Evolutionary conservation across 2,113 vertebrate species (phyloP), one percentile per base, ranked within the genome.

Genomic region (Haemorhous mexicanus): DNA sequence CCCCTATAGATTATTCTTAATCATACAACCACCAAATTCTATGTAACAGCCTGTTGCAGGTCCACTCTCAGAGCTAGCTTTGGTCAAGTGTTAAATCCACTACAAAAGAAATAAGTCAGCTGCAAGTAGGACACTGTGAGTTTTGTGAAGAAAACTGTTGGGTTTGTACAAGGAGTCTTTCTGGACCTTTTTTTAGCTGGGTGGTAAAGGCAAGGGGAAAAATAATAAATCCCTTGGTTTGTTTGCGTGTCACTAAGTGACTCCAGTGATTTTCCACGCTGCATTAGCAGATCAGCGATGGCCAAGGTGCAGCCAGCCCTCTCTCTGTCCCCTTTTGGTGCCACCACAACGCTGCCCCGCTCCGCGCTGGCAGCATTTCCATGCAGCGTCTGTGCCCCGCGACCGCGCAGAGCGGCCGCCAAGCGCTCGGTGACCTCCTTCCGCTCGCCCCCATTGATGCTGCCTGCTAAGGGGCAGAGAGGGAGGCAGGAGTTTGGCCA

Each of bases 401-500:
- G 6, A 39, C 68, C 2, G 4, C 2, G 4, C 3, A 2, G 44
- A 3, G 56, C n/a, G 15, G 41, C 86, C 61, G 55, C 91, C 91
- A 84, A 95, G 80, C 6, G 79, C 70, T 77, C 44, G 7, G 75
- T 91, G 95, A 79, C 91, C 90, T 93, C 92, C 89, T 96, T 94
- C 93, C 23, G 23, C 84, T 79, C 10, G 10, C 86, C 76, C 46
- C 66, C 9, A 9, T 88, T n/a, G 72, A 67, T 70, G 84, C 83
- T 49, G 66, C 7, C 0, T 9, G 10, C 37, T 87, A 62, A 88
- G 33, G 90, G 93, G 52, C 86, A 69, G 47, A 64, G 92, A 80
- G 77, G 84, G 78, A 86, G 86, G 68, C 91, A 78, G 93, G 84
- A 96, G 73, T 86, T 91, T 91, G 93, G 95, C 91, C 74, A 56